Evolutionary conservation across 2,797 vertebrate genomes (phyloP).

Genomic region (Geotrypetes seraphini): DNA sequence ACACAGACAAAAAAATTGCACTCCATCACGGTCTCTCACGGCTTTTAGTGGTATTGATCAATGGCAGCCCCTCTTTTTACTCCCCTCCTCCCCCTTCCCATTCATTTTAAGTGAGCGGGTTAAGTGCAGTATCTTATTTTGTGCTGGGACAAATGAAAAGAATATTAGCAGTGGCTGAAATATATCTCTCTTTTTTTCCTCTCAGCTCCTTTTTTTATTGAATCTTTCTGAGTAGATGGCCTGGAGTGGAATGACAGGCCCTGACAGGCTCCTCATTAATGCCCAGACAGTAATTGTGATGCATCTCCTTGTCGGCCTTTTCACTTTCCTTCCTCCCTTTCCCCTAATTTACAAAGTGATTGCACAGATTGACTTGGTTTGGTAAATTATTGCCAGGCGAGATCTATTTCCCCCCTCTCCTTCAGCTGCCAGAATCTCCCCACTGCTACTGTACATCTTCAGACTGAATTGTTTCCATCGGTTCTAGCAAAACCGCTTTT

Average conservation of each 20-base stretch:
- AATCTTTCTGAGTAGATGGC: constrained; percentile 58
- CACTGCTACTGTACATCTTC: background rate
- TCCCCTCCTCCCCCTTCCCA: constrained; percentile 34
- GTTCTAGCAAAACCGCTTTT: too few relatives aligned
- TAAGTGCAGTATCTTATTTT: constrained; percentile 62
- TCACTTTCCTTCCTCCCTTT: constrained; percentile 21
- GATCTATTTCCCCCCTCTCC: constrained; percentile 37
- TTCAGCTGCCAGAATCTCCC: background rate
- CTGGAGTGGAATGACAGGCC: constrained; percentile 54
- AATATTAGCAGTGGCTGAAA: constrained; percentile 53
- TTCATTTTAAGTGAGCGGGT: constrained; percentile 57
- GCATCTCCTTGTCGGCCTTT: constrained; percentile 46
- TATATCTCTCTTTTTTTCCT: constrained; percentile 51
- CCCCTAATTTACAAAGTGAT: constrained; percentile 58
- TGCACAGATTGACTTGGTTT: constrained; percentile 52
- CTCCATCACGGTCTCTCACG: constrained; percentile 55
- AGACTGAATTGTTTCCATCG: too few relatives aligned
- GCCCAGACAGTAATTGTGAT: constrained; percentile 57
- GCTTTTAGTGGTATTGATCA: constrained; percentile 65
- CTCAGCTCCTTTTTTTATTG: constrained; percentile 52
- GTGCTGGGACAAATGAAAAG: constrained; percentile 57
- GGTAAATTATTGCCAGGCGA: constrained; percentile 52
- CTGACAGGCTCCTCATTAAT: constrained; percentile 61
- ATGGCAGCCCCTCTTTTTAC: constrained; percentile 32
- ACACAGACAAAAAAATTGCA: constrained; percentile 64